phyloP scores from a whole-genome alignment of 2,113 vertebrate genomes.

The Notothenia rossii region DNA sequence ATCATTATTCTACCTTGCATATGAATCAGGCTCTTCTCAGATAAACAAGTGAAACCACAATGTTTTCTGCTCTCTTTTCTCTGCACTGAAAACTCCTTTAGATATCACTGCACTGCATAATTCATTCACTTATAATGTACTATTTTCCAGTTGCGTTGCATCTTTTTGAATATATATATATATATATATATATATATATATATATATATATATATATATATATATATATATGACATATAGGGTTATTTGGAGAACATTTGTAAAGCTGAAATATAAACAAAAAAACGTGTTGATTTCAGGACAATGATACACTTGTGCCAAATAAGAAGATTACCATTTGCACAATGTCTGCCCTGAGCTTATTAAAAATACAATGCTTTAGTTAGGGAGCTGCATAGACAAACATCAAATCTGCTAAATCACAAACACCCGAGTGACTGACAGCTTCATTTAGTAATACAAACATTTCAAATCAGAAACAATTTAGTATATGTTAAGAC shows the following conservation, averaged over 20 bases:
- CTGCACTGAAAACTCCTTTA: conserved; percentile 14
- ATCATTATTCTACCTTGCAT: conserved; percentile 50
- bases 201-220: background rate
- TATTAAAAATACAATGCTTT: background rate
- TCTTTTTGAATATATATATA: background rate
- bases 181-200: background rate
- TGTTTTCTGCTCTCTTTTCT: conserved; percentile 23
- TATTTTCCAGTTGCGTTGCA: background rate
- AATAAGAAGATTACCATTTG: background rate
- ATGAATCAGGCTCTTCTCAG: conserved; percentile 32
- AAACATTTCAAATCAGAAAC: background rate
- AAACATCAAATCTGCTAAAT: background rate
- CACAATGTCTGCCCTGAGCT: background rate
- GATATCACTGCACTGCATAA: conserved; percentile 11
- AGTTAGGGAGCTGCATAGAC: no score
- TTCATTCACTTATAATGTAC: background rate
- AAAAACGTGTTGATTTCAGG: background rate
- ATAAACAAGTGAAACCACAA: conserved; percentile 12
- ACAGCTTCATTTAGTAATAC: background rate
- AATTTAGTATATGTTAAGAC: background rate
- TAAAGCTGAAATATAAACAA: background rate
- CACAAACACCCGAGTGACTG: background rate
- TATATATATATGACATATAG: background rate
- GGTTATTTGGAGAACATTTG: background rate
- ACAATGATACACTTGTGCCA: background rate